These are phyloP conservation scores for Isichthys henryi DNA, from an alignment of 2,113 vertebrate species.

Conservation along the genomic window DNA sequence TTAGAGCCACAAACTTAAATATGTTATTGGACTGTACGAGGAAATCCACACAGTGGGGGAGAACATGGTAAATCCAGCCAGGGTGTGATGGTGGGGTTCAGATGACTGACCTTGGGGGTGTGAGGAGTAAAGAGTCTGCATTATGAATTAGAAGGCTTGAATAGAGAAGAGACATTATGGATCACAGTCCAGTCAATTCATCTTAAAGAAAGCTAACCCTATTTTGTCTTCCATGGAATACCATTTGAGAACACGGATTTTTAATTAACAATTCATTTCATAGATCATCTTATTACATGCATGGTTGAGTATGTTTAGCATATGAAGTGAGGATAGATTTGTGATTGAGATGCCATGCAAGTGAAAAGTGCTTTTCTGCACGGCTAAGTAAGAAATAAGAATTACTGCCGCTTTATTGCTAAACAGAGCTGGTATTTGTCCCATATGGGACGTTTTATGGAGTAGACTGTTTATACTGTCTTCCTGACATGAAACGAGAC, in stretches of 20 bases:
- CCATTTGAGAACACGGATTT: background rate
- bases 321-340: background rate
- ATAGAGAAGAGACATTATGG: background rate
- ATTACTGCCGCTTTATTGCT: background rate
- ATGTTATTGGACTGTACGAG: background rate
- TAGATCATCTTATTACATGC: background rate
- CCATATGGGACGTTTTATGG: background rate
- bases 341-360: background rate
- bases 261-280: background rate
- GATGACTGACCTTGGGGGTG: background rate
- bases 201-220: slow-evolving; percentile 12
- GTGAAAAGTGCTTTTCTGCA: background rate
- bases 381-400: background rate
- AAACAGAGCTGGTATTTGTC: background rate
- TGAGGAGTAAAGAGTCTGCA: background rate
- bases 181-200: background rate
- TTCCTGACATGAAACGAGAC: background rate
- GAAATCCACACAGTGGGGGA: background rate
- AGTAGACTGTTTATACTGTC: background rate
- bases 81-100: background rate
- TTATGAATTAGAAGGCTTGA: background rate
- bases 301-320: background rate
- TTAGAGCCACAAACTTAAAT: background rate
- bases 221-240: background rate
- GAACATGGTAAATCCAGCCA: background rate